phyloP scores from a whole-genome alignment of 2,113 vertebrate genomes.

The Tachysurus fulvidraco region DNA sequence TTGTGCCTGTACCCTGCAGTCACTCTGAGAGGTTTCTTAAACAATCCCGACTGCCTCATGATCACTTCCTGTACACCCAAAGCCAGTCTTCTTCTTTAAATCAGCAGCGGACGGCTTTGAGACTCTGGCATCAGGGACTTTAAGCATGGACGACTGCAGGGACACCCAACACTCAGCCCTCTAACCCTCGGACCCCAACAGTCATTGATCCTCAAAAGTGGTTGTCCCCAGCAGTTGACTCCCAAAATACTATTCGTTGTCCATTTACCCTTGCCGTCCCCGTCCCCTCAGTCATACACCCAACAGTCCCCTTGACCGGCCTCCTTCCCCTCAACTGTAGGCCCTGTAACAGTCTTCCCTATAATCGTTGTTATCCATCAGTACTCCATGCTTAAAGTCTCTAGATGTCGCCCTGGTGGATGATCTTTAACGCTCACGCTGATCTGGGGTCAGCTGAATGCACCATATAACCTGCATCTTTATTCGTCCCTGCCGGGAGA shows the following conservation, averaged over 20 bases:
- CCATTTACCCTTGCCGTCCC: background rate
- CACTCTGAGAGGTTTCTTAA: background rate
- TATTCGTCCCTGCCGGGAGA: background rate
- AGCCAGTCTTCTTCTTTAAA: background rate
- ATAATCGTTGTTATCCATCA: background rate
- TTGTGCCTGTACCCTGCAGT: background rate
- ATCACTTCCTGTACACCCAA: conserved; percentile 1
- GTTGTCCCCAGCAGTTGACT: background rate
- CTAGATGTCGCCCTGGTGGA: background rate
- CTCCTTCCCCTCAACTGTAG: too few relatives aligned
- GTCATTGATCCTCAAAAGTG: background rate
- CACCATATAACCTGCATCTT: background rate
- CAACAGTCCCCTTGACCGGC: background rate
- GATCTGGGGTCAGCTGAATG: background rate
- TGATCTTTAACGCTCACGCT: background rate
- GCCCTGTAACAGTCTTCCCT: background rate
- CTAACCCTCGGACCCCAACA: background rate
- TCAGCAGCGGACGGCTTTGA: background rate
- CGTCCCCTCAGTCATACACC: background rate
- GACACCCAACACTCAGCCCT: background rate
- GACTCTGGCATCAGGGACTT: background rate
- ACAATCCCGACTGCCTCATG: conserved; percentile 46
- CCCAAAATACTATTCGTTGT: background rate
- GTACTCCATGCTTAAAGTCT: conserved; percentile 7
- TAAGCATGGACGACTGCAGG: background rate